Evolutionary conservation across 2,888 invertebrate genomes (phyloP).

Genomic region (Cephus pulcher): DNA sequence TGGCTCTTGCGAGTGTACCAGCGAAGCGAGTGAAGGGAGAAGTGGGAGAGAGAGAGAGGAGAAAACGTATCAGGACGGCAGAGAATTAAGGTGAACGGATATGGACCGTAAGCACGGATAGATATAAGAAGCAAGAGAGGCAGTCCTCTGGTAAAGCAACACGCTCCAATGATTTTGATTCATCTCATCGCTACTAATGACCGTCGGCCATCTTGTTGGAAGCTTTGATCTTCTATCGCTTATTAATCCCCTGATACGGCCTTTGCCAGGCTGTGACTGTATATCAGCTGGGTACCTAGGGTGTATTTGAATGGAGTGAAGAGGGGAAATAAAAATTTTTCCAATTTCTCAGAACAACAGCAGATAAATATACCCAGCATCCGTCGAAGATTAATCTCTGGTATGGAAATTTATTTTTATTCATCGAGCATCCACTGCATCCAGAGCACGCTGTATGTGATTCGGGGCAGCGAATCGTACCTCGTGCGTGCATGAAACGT

Average conservation of each 20-base stretch:
- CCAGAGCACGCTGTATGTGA: background rate
- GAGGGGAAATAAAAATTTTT: constrained; percentile 11
- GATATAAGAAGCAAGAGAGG: background rate
- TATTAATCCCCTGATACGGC: constrained; percentile 41
- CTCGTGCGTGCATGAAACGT: background rate
- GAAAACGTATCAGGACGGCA: constrained; percentile 11
- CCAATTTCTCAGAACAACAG: background rate
- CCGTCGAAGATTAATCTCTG: background rate
- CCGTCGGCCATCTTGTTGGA: constrained; percentile 26
- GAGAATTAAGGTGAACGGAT: constrained; percentile 5
- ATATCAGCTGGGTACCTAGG: constrained; percentile 12
- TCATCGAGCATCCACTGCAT: background rate
- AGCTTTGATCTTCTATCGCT: constrained; percentile 41
- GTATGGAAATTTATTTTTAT: background rate
- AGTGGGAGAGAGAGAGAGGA: background rate
- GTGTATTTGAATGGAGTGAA: constrained; percentile 10
- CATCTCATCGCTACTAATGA: constrained; percentile 42
- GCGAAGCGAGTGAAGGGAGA: background rate
- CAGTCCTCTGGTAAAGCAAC: constrained; percentile 19
- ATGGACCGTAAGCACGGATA: background rate
- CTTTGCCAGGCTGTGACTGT: background rate
- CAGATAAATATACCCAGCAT: background rate
- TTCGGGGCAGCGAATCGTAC: background rate
- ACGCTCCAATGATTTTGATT: constrained; percentile 37
- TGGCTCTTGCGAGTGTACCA: background rate